phyloP scores from a whole-genome alignment of 2,888 invertebrate genomes.

The Eupeodes latifasciatus region DNA sequence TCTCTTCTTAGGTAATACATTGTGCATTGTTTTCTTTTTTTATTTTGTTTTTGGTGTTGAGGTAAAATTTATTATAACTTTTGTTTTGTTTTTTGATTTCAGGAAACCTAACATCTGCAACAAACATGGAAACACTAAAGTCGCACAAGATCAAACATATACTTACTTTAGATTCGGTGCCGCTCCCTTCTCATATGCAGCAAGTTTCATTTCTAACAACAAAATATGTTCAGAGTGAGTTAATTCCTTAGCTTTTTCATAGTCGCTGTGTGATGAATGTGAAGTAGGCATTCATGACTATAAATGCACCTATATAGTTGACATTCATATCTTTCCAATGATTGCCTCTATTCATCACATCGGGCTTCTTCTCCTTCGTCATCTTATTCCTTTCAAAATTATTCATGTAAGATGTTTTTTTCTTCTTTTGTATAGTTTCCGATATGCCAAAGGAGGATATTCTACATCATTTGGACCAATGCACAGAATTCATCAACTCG shows the following conservation, averaged over 20 bases:
- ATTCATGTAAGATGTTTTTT: constrained; percentile 48
- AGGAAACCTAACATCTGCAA: constrained; percentile 93
- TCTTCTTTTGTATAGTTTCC: constrained; percentile 85
- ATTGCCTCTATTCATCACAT: constrained; percentile 46
- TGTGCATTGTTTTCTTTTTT: neutral
- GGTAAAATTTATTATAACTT: neutral
- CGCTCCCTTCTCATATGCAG: constrained; percentile 90
- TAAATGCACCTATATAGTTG: neutral
- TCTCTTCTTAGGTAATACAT: constrained; percentile 81
- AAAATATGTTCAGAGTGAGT: constrained; percentile 90
- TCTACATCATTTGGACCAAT: constrained; percentile 90
- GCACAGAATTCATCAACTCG: constrained; percentile 90
- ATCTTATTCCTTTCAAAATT: constrained; percentile 31
- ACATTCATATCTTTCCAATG: constrained; percentile 32
- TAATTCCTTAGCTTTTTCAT: neutral
- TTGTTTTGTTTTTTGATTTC: constrained; percentile 72
- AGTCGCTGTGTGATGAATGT: no score
- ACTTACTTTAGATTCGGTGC: constrained; percentile 93
- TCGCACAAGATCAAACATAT: constrained; percentile 90
- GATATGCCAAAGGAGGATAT: constrained; percentile 94
- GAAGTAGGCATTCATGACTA: neutral
- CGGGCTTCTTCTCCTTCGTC: constrained; percentile 1
- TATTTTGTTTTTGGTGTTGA: neutral
- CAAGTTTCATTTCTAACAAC: constrained; percentile 88
- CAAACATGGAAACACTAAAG: constrained; percentile 88